Evolutionary conservation across 2,888 invertebrate species (phyloP).

Genomic region (Amiota mariae): DNA sequence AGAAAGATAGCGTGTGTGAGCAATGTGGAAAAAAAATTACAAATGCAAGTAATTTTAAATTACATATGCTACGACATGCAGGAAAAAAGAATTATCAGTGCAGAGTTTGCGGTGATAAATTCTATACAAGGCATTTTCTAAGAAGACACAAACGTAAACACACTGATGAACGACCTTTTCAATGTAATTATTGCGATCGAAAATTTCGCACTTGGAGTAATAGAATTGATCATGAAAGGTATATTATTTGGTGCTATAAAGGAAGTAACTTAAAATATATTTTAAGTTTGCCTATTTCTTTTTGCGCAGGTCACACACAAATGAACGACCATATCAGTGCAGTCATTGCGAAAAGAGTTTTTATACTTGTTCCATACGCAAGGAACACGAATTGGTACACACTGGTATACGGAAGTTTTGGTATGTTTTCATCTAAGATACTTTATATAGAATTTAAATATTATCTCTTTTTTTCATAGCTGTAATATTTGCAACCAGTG

Average conservation of each 20-base stretch:
- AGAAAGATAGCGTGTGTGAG: not conserved
- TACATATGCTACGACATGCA: too few relatives aligned
- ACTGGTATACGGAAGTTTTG: not conserved
- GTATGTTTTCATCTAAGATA: not conserved
- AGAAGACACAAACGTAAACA: not conserved
- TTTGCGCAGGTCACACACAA: not conserved
- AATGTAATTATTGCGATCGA: not conserved
- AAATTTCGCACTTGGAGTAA: too few relatives aligned
- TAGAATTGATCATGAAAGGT: too few relatives aligned
- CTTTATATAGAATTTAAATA: not conserved
- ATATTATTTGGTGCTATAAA: not conserved
- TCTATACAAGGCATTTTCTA: too few relatives aligned
- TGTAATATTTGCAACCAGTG: not conserved
- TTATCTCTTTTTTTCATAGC: not conserved
- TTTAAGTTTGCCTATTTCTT: not conserved
- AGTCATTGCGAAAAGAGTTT: not conserved
- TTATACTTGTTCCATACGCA: not conserved
- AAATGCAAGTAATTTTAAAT: too few relatives aligned
- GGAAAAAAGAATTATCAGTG: too few relatives aligned
- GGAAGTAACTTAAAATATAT: not conserved
- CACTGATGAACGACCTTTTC: not conserved
- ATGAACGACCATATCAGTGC: not conserved
- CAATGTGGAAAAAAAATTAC: not conserved
- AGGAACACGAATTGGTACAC: not conserved
- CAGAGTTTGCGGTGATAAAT: too few relatives aligned